These are phyloP conservation scores for Chromobotia macracanthus DNA, from an alignment of 2,797 vertebrate species.

Conservation along the genomic window DNA sequence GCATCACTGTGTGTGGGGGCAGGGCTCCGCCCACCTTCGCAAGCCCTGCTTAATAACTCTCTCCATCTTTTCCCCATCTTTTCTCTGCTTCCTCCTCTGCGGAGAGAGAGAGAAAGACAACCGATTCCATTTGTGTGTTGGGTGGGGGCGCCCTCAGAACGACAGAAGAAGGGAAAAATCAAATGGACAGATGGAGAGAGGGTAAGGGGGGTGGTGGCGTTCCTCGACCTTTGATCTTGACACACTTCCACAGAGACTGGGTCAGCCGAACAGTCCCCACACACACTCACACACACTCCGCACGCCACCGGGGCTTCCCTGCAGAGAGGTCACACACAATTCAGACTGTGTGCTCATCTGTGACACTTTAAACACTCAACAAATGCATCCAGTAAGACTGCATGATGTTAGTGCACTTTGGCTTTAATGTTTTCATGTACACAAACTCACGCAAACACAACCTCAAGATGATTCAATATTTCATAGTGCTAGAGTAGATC, in stretches of 20 bases:
- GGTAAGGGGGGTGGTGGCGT: constrained; percentile 43
- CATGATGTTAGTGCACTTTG: too few relatives aligned
- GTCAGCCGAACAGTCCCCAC: constrained; percentile 60
- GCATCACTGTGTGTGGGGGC: constrained; percentile 43
- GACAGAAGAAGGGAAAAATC: constrained; percentile 15
- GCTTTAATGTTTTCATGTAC: too few relatives aligned
- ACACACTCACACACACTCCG: constrained; percentile 48
- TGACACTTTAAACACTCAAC: too few relatives aligned
- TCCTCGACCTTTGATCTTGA: constrained; percentile 63
- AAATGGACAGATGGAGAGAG: constrained; percentile 44
- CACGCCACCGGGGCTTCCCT: constrained; percentile 54
- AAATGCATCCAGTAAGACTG: neutral
- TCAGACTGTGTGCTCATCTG: neutral
- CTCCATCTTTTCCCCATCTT: constrained; percentile 31
- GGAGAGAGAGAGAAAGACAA: constrained; percentile 36
- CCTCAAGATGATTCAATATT: neutral
- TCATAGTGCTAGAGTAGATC: too few relatives aligned
- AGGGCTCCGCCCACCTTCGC: constrained; percentile 38
- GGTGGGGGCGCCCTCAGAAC: constrained; percentile 14
- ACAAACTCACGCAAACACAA: too few relatives aligned
- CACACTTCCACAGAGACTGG: constrained; percentile 62
- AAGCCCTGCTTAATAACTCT: constrained; percentile 39
- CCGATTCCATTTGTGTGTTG: constrained; percentile 30
- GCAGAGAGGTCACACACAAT: neutral
- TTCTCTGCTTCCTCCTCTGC: constrained; percentile 23